These are phyloP conservation scores for Gila orcuttii DNA, from an alignment of 2,113 vertebrate genomes.

Conservation along the genomic window DNA sequence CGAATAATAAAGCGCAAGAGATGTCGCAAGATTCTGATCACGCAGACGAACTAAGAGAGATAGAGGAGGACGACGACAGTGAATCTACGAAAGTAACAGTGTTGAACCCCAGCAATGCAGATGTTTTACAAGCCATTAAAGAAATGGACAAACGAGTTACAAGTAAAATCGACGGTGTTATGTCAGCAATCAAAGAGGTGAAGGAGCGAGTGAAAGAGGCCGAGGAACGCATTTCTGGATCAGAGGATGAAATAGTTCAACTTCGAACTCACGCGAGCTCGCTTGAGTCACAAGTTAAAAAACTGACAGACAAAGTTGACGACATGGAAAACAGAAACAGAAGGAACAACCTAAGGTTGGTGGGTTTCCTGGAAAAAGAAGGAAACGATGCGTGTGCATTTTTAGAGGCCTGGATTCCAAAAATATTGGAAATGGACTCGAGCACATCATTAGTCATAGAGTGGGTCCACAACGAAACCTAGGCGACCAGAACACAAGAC, in stretches of 20 bases:
- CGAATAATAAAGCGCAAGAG: neutral
- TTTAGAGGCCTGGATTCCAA: neutral
- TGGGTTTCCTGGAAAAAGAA: neutral
- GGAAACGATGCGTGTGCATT: neutral
- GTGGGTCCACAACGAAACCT: neutral
- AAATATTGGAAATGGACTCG: neutral
- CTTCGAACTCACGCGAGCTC: too few relatives aligned
- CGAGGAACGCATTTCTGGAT: neutral
- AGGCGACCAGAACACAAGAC: neutral
- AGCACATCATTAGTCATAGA: neutral
- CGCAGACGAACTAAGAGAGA: neutral
- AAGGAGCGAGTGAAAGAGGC: neutral
- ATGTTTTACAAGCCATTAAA: slow-evolving; percentile 13
- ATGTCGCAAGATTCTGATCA: neutral
- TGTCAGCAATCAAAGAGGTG: neutral
- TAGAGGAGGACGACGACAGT: neutral
- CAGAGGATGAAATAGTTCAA: neutral
- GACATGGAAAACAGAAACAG: neutral
- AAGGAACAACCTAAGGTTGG: neutral
- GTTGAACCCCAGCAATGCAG: neutral
- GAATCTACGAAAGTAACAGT: neutral
- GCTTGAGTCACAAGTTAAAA: neutral
- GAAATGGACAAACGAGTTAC: neutral
- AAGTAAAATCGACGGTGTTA: neutral
- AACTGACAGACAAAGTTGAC: neutral